Evolutionary conservation across 2,113 vertebrate genomes (phyloP), one percentile per base, ranked within the genome.

Genomic region (Falcunculus frontatus): DNA sequence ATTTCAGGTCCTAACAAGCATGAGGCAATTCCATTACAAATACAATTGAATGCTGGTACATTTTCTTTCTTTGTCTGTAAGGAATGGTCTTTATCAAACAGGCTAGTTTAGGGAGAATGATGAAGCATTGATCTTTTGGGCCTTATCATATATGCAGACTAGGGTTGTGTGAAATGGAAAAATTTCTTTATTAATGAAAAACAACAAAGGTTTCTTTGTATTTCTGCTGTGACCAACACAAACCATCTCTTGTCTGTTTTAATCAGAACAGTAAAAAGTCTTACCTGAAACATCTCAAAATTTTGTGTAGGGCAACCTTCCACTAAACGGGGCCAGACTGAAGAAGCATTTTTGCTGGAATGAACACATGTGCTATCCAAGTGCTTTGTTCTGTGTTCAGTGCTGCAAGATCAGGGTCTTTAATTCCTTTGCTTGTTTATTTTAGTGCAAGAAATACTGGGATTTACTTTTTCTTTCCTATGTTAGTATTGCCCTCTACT

Each of bases 401-500:
- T 27, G 47, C 64, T 57, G 35, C 49, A 39, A 60, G 19, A 46
- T 84, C 35, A 33, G 47, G 22, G 16, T 46, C 11, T 84, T 80
- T 80, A 49, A 49, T 76, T 76, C 50, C 25, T 79, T 44, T 50
- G 13, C 57, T 35, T 70, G 20, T 59, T 90, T 72, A 35, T 81
- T 84, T 84, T 80, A 59, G 60, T 20, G 35, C n/a, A 26, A 10
- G 19, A 26, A 69, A 32, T 5, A 11, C 64, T 44, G 20, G 1
- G 4, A 14, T 57, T 84, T 72, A 4, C 16, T 29, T 59, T 84
- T 49, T 55, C 41, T 95, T 96, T 95, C 80, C 52, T 72, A 4
- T 86, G 92, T 74, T 63, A 64, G 64, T 39, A 93, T 90, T 95
- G 93, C 95, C 93, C 93, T 97, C 95, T 94, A 9, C 72, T 84